A percentile compares a stretch with the other conserved stretches of the same genome.
phyloP scores from a whole-genome alignment of 2,113 vertebrate species.

The Poeciliopsis turrubarensis region DNA sequence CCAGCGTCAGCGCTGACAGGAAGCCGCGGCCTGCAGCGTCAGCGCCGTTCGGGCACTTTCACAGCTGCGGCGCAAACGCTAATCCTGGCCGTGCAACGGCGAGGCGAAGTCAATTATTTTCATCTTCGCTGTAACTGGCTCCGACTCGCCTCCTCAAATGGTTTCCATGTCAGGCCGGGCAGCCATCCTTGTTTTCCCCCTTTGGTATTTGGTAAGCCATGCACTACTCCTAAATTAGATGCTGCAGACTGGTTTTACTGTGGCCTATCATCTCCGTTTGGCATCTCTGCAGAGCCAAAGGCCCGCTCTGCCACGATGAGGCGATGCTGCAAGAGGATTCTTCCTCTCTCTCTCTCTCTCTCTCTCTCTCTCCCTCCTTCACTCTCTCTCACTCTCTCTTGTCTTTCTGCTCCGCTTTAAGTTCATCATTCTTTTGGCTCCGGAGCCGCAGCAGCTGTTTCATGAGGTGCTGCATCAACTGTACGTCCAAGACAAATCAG shows the following conservation, averaged over 20 bases:
- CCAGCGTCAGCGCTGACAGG: slow-evolving; percentile 21
- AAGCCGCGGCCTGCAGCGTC: slow-evolving; percentile 27
- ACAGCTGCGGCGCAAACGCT: slow-evolving; percentile 42
- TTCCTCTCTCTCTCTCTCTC: slow-evolving; percentile 13
- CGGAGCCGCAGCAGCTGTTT: slow-evolving; percentile 71
- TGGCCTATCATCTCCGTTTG: slow-evolving; percentile 72
- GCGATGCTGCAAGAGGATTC: slow-evolving; percentile 38
- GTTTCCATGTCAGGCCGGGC: slow-evolving; percentile 59
- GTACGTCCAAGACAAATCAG: slow-evolving; percentile 57
- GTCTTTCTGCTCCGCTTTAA: slow-evolving; percentile 1
- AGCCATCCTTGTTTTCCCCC: slow-evolving; percentile 62
- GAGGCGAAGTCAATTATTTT: slow-evolving; percentile 59
- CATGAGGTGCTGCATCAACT: slow-evolving; percentile 43
- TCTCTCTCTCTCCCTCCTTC: slow-evolving; percentile 20
- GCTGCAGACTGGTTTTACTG: slow-evolving; percentile 72
- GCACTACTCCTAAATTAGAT: slow-evolving; percentile 71
- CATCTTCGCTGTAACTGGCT: slow-evolving; percentile 73
- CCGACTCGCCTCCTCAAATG: slow-evolving; percentile 47
- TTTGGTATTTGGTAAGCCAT: slow-evolving; percentile 59
- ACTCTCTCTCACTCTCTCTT: slow-evolving; percentile 10
- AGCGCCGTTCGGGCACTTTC: slow-evolving; percentile 48
- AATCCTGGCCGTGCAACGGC: slow-evolving; percentile 47
- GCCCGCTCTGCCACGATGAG: slow-evolving; percentile 33
- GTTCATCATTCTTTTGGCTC: slow-evolving; percentile 56
- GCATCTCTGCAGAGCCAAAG: slow-evolving; percentile 67